These are phyloP conservation scores for Melinaea marsaeus DNA, from an alignment of 2,888 invertebrate species.

Conservation along the genomic window DNA sequence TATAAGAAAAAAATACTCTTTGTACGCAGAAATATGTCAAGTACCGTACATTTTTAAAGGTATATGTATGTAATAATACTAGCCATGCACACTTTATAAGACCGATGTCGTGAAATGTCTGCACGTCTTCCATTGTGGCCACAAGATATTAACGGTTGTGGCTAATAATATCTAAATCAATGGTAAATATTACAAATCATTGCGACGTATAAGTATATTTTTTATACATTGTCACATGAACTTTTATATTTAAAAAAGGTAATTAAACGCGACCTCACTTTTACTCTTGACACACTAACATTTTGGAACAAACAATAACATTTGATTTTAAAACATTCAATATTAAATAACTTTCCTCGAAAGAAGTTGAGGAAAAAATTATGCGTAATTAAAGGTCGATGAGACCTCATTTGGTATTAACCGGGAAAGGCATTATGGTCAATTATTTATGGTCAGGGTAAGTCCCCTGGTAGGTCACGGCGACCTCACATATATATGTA, in stretches of 20 bases:
- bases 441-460: constrained; percentile 19
- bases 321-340: constrained; percentile 2
- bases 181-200: constrained; percentile 17
- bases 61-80: background rate
- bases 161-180: constrained; percentile 40
- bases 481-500: constrained; percentile 39
- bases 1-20: too few species aligned
- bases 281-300: constrained; percentile 12
- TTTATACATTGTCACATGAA: background rate
- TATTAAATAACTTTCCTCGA: constrained; percentile 17
- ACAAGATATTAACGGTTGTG: constrained; percentile 42
- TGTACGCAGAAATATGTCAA: too few species aligned
- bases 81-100: too few species aligned
- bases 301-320: too few species aligned
- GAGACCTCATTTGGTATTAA: constrained; percentile 19
- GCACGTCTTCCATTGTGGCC: constrained; percentile 38
- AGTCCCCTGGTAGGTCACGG: constrained; percentile 42
- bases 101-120: constrained; percentile 26
- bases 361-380: constrained; percentile 22
- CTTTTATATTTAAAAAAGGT: background rate
- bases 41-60: constrained; percentile 6
- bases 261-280: background rate
- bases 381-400: constrained; percentile 9
- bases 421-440: constrained; percentile 29
- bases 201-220: too few species aligned